phyloP scores from a whole-genome alignment of 1,140 invertebrate species.

The Euwallacea fornicatus region DNA sequence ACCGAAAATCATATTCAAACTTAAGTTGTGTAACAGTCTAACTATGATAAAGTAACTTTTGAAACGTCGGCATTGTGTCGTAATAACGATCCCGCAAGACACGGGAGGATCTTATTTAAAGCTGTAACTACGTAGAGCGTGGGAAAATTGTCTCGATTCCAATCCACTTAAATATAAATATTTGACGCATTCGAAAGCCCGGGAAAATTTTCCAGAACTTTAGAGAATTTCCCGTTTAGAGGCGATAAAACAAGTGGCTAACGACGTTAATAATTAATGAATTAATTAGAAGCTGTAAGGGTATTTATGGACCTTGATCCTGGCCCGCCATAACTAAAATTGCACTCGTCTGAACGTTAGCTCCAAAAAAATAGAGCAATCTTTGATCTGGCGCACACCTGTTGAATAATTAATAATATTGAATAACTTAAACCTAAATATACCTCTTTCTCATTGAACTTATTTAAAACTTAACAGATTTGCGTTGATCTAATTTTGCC shows the following conservation, averaged over 20 bases:
- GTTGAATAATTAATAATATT: constrained; percentile 5
- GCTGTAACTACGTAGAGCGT: neutral
- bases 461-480: no score
- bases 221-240: no score
- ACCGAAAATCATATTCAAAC: no score
- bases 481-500: no score
- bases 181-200: neutral
- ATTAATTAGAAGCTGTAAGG: neutral
- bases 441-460: no score
- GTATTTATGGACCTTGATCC: constrained; percentile 21
- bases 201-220: no score
- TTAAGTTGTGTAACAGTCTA: no score
- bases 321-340: constrained; percentile 14
- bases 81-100: neutral
- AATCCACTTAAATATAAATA: neutral
- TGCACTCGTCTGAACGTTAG: constrained; percentile 7
- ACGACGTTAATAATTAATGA: no score
- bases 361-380: constrained; percentile 8
- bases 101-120: neutral
- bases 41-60: neutral
- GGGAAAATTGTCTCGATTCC: constrained; percentile 1
- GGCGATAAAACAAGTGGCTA: no score
- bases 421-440: no score
- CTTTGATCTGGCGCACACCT: constrained; percentile 17
- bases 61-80: neutral